Percentiles rank a stretch among this genome's conserved stretches.
Evolutionary conservation across 2,888 invertebrate genomes (phyloP).

Genomic region (Sepiola atlantica): DNA sequence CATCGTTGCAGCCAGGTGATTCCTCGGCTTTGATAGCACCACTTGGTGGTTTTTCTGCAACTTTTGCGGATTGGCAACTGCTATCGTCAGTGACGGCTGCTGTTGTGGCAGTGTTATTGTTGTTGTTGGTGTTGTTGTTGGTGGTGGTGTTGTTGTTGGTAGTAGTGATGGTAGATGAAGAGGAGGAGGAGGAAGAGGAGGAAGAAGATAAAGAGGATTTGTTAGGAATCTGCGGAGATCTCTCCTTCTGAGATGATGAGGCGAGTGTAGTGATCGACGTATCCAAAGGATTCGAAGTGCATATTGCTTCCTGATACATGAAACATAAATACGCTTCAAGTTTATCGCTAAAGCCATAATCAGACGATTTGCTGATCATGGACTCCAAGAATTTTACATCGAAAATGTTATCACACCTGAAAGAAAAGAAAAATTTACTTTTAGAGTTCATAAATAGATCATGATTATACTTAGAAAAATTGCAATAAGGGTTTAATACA

Average conservation of each 20-base stretch:
- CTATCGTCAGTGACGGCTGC: background rate
- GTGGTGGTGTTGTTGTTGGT: background rate
- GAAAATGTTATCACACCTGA: constrained; percentile 53
- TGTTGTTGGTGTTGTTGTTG: background rate
- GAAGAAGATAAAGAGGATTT: background rate
- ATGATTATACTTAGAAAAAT: too few species aligned
- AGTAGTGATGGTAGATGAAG: background rate
- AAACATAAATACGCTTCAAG: background rate
- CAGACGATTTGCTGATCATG: constrained; percentile 48
- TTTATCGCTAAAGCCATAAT: background rate
- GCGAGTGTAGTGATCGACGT: background rate
- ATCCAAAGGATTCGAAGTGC: constrained; percentile 36
- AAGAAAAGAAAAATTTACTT: background rate
- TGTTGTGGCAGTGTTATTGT: background rate
- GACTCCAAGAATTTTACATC: constrained; percentile 49
- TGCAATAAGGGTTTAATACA: too few species aligned
- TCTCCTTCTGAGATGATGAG: background rate
- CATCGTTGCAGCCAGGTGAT: background rate
- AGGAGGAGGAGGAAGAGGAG: background rate
- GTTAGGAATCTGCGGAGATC: background rate
- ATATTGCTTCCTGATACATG: constrained; percentile 16
- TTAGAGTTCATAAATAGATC: too few species aligned
- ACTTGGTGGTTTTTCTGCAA: background rate
- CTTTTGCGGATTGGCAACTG: background rate
- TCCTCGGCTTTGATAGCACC: background rate